Conservation (phyloP, 1,140 invertebrate genomes). For the Microplitis mediator region DNA sequence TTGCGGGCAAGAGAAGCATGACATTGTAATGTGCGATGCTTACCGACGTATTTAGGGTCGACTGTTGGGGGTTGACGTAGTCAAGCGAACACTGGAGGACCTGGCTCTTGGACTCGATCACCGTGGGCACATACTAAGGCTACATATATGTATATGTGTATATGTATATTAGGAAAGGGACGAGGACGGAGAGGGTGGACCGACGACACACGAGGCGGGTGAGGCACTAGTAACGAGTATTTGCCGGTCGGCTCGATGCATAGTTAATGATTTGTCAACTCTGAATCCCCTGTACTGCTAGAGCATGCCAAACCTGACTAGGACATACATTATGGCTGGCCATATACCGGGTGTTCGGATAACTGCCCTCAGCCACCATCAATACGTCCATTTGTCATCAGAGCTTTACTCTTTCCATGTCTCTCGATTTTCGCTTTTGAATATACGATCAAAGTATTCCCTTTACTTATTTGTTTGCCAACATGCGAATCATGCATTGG, state of each 20-base stretch:
- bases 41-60: slow-evolving; percentile 44
- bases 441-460: slow-evolving; percentile 38
- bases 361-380: slow-evolving; percentile 1
- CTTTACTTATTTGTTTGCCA: slow-evolving; percentile 36
- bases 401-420: background rate
- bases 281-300: slow-evolving; percentile 38
- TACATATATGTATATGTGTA: background rate
- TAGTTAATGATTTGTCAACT: slow-evolving; percentile 65
- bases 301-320: slow-evolving; percentile 53
- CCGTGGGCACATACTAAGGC: background rate
- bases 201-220: slow-evolving; percentile 24
- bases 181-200: slow-evolving; percentile 28
- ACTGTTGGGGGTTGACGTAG: background rate
- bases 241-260: slow-evolving; percentile 62
- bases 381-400: background rate
- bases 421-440: slow-evolving; percentile 25
- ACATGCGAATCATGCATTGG: background rate
- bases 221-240: slow-evolving; percentile 63
- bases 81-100: slow-evolving; percentile 1
- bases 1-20: slow-evolving; percentile 14
- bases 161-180: slow-evolving; percentile 5
- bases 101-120: slow-evolving; percentile 9
- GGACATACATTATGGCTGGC: slow-evolving; percentile 58
- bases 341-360: slow-evolving; percentile 43
- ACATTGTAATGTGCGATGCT: slow-evolving; percentile 46